A percentile compares a stretch with the other conserved stretches of the same genome.
Evolutionary conservation across 2,888 invertebrate genomes (phyloP).

Genomic region (Ophraella communa): DNA sequence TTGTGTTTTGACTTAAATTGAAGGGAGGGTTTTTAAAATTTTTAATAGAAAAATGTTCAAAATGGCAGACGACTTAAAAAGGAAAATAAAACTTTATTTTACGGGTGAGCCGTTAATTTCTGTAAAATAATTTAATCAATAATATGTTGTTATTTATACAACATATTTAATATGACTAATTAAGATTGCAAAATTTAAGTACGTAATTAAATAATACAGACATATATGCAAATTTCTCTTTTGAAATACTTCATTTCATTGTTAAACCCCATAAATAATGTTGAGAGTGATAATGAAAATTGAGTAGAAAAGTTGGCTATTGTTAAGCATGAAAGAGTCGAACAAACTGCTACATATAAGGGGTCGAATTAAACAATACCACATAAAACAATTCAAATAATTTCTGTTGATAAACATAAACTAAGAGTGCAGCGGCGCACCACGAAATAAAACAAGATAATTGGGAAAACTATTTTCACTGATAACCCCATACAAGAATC

Average conservation of each 20-base stretch:
- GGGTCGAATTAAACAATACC: conserved; percentile 7
- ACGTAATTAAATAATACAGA: not conserved
- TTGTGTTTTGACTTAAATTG: too few relatives aligned
- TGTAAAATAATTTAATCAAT: too few relatives aligned
- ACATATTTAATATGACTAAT: too few relatives aligned
- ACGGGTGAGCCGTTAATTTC: too few relatives aligned
- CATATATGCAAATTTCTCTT: not conserved
- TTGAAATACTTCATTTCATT: not conserved
- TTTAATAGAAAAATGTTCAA: too few relatives aligned
- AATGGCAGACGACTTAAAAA: too few relatives aligned
- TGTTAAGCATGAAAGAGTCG: conserved; percentile 5
- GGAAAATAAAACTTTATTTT: too few relatives aligned
- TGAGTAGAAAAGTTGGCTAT: conserved; percentile 6
- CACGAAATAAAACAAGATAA: not conserved
- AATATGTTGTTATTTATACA: too few relatives aligned
- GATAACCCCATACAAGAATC: not conserved
- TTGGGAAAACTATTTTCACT: not conserved
- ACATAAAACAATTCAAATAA: conserved; percentile 2
- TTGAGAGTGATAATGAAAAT: conserved; percentile 6
- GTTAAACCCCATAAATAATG: conserved; percentile 4
- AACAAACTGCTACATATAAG: conserved; percentile 6
- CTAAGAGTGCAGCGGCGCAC: not conserved
- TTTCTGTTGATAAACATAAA: conserved; percentile 5
- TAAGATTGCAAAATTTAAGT: too few relatives aligned
- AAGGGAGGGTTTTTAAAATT: too few relatives aligned